Evolutionary conservation across 2,888 invertebrate species (phyloP), one percentile per base, ranked within the genome.

Genomic region (Steromphala cineraria): DNA sequence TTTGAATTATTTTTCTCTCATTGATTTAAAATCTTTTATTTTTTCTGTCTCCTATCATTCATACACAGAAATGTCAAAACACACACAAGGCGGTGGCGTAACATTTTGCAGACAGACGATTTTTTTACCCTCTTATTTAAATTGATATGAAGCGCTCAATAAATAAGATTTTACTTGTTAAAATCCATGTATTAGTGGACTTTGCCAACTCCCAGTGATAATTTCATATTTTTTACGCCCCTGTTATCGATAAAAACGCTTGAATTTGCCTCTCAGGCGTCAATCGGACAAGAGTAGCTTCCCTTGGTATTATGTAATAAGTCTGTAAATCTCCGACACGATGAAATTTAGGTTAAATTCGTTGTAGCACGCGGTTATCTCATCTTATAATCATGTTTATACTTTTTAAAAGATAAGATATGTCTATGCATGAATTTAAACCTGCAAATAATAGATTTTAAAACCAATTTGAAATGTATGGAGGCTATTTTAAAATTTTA

Each of bases 281-380:
- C 71, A 36, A 40, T 71, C 71, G 36, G 19, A 40, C 36, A 40
- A 62, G 36, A 71, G 71, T 71, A 36, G 36, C 31, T 10, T 71
- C 71, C 71, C 71, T 71, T 71, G 36, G 71, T 71, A 71, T 71
- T 71, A 71, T 71, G 71, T 71, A 71, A 71, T 71, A 31, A 40
- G 71, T 71, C 71, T 71, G 71, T 17, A 28, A 71, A 40, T 36
- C 36, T 40, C 36, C 28, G 71, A 62, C 62, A 62, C 24, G 62
- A 13, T 28, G 28, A 62, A 62, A 62, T 62, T 24, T 62, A 62
- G 62, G 62, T 62, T 62, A 62, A 24, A 62, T 62, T 62, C 28
- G 28, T 62, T 62, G 46, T 46, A 46, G 13, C 46, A 46, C 46
- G 46, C 46, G 46, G 46, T 13, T 46, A 46, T 46, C 46, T 46